Conservation (phyloP, 2,888 invertebrate genomes). For the Anarsia innoxiella region DNA sequence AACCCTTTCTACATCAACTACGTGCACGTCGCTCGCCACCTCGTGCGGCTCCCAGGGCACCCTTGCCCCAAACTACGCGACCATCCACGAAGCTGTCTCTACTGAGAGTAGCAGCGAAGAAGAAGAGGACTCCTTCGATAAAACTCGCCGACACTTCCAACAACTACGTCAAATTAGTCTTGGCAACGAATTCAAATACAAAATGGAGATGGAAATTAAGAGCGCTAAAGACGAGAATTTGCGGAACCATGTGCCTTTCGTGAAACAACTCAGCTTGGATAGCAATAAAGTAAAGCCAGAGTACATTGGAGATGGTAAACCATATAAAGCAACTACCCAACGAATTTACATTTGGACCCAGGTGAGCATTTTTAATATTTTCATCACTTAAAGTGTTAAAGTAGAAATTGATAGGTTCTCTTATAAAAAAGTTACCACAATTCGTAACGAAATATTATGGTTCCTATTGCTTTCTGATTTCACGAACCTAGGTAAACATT, state of each 20-base stretch:
- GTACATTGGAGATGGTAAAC: constrained; percentile 47
- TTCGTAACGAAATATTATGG: no score
- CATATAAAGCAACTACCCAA: constrained; percentile 71
- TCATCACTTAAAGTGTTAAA: no score
- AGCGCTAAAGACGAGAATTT: constrained; percentile 76
- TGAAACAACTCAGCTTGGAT: constrained; percentile 76
- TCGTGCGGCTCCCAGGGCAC: constrained; percentile 67
- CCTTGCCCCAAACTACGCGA: constrained; percentile 58
- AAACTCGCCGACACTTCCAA: constrained; percentile 76
- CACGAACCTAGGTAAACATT: no score
- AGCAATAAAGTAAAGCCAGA: constrained; percentile 72
- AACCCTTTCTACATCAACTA: constrained; percentile 75
- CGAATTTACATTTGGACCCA: constrained; percentile 63
- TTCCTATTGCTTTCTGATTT: no score
- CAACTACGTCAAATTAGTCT: constrained; percentile 77
- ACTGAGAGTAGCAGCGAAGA: constrained; percentile 69
- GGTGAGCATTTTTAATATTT: constrained; percentile 32
- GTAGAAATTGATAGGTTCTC: no score
- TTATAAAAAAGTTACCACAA: no score
- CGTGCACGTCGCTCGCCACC: constrained; percentile 76
- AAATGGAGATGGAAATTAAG: constrained; percentile 79
- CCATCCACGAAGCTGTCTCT: constrained; percentile 56
- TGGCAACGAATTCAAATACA: constrained; percentile 77
- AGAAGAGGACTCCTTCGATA: constrained; percentile 72
- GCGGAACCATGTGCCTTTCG: constrained; percentile 76